Base-by-base conservation (phyloP, 2,113 vertebrate genomes). In the Vicugna pacos region DNA sequence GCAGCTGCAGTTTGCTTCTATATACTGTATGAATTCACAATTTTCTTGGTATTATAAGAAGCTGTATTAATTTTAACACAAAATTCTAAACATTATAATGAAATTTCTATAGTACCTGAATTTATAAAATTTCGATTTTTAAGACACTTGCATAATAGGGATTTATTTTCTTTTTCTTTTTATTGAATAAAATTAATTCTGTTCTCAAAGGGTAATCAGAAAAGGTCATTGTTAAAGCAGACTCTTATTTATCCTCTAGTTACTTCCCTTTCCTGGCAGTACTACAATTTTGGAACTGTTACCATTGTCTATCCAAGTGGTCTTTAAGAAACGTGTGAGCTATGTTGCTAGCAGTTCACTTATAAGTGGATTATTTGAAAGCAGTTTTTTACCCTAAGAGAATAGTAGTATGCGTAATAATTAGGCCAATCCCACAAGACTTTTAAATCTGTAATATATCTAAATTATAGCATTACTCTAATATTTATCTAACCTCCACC, bases 11-110 rank as follows among this genome's bases (percentile, higher is more conserved):
- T 92, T 95, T 97, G 69, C 56, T 93, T 26, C 94, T 76, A 8
- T 89, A 90, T 32, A 32, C 58, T 79, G 10, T 89, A 83, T 90
- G 79, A 96, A 95, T 96, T 97, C 93, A 97, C 56, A 98, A 42
- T 92, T 82, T 82, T 86, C 81, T 92, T 91, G 8, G 6, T 48
- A 89, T 17, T 82, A 17, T 62, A 62, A 92, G 38, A 96, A 32
- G 26, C 17, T 80, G 2, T 94, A 56, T 95, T 96, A 50, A 92
- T 82, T 91, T 95, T 88, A 96, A 77, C 32, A 76, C 5, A 77
- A 35, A 65, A 77, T 88, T 88, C 50, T 73, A 91, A 93, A 75
- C 20, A 69, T 50, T 62, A 22, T 83, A 77, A 83, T 96, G 82
- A 87, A 83, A 95, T 88, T 82, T 72, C 32, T 83, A 0, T 30